phyloP scores from a whole-genome alignment of 2,797 vertebrate genomes.

The Cirrhinus mrigala region DNA sequence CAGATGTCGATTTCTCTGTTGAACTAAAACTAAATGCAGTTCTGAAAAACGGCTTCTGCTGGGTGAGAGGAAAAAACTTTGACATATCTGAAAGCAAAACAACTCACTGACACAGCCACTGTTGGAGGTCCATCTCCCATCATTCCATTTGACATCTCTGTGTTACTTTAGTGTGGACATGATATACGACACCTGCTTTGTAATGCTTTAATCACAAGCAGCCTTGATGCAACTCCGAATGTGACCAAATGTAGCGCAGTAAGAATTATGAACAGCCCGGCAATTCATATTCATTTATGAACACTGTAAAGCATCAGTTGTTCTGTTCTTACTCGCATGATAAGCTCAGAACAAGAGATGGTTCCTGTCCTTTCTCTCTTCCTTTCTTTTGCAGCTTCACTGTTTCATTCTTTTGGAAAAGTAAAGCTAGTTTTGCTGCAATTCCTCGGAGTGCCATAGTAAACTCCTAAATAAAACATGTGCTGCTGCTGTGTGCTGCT shows the following conservation, averaged over 20 bases:
- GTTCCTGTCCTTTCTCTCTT: constrained; percentile 25
- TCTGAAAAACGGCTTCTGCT: background rate
- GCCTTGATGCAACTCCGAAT: constrained; percentile 44
- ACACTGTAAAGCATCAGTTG: constrained; percentile 11
- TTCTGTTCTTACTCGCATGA: constrained; percentile 19
- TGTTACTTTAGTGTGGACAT: constrained; percentile 30
- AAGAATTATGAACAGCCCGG: constrained; percentile 12
- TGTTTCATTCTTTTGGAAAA: constrained; percentile 27
- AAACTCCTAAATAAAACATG: constrained; percentile 81
- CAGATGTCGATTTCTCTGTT: constrained; percentile 9
- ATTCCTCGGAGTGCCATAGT: constrained; percentile 70
- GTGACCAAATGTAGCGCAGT: constrained; percentile 10
- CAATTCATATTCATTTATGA: constrained; percentile 25
- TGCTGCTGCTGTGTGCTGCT: constrained; percentile 72
- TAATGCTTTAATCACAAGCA: constrained; percentile 32
- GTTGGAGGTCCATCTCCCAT: background rate
- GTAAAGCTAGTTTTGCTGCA: constrained; percentile 39
- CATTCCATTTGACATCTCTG: background rate
- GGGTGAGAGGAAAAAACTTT: background rate
- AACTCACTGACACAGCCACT: background rate
- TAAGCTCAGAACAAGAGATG: constrained; percentile 21
- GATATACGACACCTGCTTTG: constrained; percentile 20
- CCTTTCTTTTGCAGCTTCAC: constrained; percentile 27
- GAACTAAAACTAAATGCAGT: constrained; percentile 17
- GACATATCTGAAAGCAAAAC: background rate